phyloP scores from a whole-genome alignment of 1,140 invertebrate genomes.

The Bombus superbus region DNA sequence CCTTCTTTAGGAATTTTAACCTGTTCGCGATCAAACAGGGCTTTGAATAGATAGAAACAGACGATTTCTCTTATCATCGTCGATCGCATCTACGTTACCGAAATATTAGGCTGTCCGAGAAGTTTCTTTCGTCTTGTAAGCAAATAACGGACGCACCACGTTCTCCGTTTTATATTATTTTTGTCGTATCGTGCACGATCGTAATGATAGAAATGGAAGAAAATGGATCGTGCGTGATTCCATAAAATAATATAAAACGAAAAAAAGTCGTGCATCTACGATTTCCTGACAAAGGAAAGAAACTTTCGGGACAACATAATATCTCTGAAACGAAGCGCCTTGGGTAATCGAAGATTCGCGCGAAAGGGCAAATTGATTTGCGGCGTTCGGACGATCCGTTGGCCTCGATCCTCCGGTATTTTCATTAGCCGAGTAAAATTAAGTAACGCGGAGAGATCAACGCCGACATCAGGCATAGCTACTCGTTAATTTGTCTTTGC shows the following conservation, averaged over 20 bases:
- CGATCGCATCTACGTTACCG: neutral
- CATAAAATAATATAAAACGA: no score
- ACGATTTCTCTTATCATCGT: neutral
- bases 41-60: neutral
- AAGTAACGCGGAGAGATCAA: neutral
- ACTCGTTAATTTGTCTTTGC: slow-evolving; percentile 40
- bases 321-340: neutral
- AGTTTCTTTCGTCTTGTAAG: no score
- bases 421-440: slow-evolving; percentile 19
- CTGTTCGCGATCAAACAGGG: neutral
- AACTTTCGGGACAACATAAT: no score
- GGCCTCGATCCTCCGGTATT: neutral
- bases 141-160: no score
- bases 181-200: no score
- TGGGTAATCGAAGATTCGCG: neutral
- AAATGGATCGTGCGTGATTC: no score
- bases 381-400: neutral
- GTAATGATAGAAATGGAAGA: no score
- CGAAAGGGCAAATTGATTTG: neutral
- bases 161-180: no score
- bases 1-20: neutral
- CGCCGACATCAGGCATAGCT: neutral
- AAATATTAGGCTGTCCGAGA: neutral
- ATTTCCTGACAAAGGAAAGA: no score
- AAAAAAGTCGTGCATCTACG: no score